phyloP scores from a whole-genome alignment of 2,113 vertebrate genomes.

The Cyprinodon variegatus region DNA sequence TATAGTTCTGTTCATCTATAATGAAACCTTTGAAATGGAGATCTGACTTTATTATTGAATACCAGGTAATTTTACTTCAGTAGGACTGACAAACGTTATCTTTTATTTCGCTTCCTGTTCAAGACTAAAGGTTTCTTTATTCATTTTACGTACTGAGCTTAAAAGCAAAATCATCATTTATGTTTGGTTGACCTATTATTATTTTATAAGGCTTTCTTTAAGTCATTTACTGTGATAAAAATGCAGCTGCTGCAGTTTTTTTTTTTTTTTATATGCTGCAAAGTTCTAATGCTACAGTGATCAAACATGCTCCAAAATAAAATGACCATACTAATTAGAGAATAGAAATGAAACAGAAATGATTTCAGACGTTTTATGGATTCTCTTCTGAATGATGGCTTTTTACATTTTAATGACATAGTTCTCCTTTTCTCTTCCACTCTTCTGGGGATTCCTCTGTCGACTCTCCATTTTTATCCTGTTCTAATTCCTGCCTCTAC shows the following conservation, averaged over 20 bases:
- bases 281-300: neutral
- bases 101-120: conserved; percentile 34
- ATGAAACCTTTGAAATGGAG: conserved; percentile 13
- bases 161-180: neutral
- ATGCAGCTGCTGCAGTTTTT: neutral
- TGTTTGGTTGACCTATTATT: conserved; percentile 1
- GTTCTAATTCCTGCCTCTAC: conserved; percentile 42
- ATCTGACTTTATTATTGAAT: conserved; percentile 48
- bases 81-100: conserved; percentile 47
- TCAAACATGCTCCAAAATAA: neutral
- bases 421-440: conserved; percentile 10
- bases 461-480: conserved; percentile 30
- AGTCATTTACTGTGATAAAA: neutral
- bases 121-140: conserved; percentile 17
- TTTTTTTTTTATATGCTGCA: neutral
- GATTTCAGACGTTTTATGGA: too few relatives aligned
- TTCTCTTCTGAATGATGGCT: neutral
- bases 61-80: conserved; percentile 55
- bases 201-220: neutral
- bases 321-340: neutral
- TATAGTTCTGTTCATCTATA: conserved; percentile 5
- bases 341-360: neutral
- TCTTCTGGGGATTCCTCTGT: conserved; percentile 18
- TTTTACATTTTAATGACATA: neutral
- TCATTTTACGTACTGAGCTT: neutral